Percentiles rank a stretch among this genome's conserved stretches.
Conservation (phyloP, 1,140 invertebrate genomes). For the Brachionus rubens region DNA sequence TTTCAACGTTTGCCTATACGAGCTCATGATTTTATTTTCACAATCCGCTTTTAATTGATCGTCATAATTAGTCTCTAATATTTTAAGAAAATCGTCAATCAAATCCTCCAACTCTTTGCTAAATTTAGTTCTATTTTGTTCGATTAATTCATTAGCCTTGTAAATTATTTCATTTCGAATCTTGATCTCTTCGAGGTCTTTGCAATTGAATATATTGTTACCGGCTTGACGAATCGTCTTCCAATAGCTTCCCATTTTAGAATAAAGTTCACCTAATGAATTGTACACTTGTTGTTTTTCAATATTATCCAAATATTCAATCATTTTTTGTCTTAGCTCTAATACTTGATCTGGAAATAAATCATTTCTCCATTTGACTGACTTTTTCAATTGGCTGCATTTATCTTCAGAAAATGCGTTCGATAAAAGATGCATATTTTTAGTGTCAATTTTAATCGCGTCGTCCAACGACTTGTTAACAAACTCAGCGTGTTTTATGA, state of each 20-base stretch:
- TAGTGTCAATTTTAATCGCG: background rate
- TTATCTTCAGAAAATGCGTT: slow-evolving; percentile 4
- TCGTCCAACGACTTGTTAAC: background rate
- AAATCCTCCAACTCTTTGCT: background rate
- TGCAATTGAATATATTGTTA: slow-evolving; percentile 30
- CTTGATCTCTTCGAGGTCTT: slow-evolving; percentile 1
- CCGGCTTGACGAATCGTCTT: background rate
- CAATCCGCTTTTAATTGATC: no score
- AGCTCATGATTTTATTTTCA: background rate
- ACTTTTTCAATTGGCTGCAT: background rate
- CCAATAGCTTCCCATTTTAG: background rate
- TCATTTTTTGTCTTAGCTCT: background rate
- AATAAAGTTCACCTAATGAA: background rate
- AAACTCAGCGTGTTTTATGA: background rate
- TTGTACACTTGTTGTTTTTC: background rate
- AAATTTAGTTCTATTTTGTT: background rate
- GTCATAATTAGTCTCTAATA: background rate
- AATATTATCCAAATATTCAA: background rate
- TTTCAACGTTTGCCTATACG: background rate
- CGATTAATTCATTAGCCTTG: background rate
- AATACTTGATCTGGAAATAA: slow-evolving; percentile 7
- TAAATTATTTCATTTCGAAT: background rate
- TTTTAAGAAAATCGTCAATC: background rate
- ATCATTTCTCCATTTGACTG: background rate
- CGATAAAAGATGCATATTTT: background rate